Percentiles rank a stretch among this genome's conserved stretches.
phyloP scores from a whole-genome alignment of 2,113 vertebrate genomes.

The Dermatemys mawii region DNA sequence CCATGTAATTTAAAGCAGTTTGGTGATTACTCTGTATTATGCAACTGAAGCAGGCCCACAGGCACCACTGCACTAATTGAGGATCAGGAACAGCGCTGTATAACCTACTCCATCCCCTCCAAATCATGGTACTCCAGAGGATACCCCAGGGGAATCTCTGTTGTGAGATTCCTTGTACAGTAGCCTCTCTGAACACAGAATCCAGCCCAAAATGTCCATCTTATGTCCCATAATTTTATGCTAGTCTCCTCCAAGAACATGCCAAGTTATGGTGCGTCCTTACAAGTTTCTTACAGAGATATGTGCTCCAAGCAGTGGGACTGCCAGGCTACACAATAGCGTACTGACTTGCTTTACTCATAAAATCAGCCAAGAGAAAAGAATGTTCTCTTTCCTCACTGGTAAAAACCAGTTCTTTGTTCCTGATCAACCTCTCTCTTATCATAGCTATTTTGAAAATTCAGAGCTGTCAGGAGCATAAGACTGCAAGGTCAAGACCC shows the following conservation, averaged over 20 bases:
- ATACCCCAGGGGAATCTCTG: neutral
- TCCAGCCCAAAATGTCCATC: neutral
- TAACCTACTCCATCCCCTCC: neutral
- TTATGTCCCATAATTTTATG: neutral
- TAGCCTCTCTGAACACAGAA: neutral
- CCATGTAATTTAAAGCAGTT: neutral
- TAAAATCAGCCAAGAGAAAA: neutral
- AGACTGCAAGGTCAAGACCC: neutral
- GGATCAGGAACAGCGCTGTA: neutral
- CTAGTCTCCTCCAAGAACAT: neutral
- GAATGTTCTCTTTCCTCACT: neutral
- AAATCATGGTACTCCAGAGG: neutral
- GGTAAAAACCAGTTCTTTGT: neutral
- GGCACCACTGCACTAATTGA: neutral
- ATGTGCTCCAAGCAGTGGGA: rapidly evolving
- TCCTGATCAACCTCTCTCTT: neutral
- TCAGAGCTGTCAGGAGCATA: neutral
- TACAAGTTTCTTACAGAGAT: neutral
- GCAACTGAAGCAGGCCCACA: neutral
- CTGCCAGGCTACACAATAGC: rapidly evolving
- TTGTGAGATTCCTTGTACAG: neutral
- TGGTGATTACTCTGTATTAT: neutral
- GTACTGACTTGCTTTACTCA: neutral
- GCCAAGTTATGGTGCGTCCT: neutral
- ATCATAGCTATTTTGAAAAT: neutral